Percentiles rank a stretch among this genome's conserved stretches.
These are phyloP conservation scores for Dipodomys spectabilis DNA, from an alignment of 2,113 vertebrate genomes.

Conservation along the genomic window DNA sequence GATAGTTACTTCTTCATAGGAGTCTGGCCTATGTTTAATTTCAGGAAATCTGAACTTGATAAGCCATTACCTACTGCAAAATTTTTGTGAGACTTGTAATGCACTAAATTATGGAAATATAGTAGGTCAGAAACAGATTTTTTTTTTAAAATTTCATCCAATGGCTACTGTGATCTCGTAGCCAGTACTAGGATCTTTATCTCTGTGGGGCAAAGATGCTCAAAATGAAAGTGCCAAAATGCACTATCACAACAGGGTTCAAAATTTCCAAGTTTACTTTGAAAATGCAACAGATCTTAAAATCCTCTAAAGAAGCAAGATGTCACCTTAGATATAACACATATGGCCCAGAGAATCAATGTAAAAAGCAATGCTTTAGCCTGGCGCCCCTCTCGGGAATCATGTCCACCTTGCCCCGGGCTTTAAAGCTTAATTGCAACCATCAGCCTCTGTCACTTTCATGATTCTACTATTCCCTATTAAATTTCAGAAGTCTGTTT, in stretches of 20 bases:
- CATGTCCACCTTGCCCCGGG: background rate
- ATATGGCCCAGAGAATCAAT: too few species aligned
- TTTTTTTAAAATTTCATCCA: background rate
- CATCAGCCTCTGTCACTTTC: background rate
- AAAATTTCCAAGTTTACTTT: too few species aligned
- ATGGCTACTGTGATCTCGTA: background rate
- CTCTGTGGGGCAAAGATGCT: too few species aligned
- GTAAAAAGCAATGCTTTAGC: background rate
- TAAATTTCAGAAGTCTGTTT: background rate
- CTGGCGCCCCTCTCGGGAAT: background rate
- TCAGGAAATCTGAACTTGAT: background rate
- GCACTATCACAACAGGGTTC: too few species aligned
- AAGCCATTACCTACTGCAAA: background rate
- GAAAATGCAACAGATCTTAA: too few species aligned
- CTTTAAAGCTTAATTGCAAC: background rate
- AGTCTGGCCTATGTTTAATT: background rate
- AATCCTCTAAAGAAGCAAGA: too few species aligned
- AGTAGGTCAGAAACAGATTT: background rate
- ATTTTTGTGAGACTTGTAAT: background rate
- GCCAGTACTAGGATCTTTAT: background rate
- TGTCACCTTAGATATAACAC: too few species aligned
- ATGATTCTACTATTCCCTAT: background rate
- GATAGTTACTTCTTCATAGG: background rate
- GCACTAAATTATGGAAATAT: background rate
- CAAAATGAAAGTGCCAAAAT: too few species aligned